Percentiles rank a stretch among this genome's conserved stretches.
These are phyloP conservation scores for Apus apus DNA, from an alignment of 2,113 vertebrate species.

Conservation along the genomic window DNA sequence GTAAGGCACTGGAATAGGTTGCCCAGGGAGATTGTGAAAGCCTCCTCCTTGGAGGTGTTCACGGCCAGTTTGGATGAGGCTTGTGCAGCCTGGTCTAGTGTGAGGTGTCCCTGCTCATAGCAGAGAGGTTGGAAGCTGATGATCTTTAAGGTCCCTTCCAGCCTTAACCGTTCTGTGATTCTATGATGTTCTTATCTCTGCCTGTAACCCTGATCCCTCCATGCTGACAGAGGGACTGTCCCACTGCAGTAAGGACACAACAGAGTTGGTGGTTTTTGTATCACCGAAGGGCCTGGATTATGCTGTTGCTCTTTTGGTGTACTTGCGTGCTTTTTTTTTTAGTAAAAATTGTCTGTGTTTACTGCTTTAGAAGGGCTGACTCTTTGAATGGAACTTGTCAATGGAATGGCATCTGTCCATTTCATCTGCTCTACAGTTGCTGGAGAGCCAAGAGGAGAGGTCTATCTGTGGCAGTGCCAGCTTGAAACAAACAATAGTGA, in stretches of 20 bases:
- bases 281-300: neutral
- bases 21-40: too few relatives aligned
- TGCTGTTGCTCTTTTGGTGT: neutral
- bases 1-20: too few relatives aligned
- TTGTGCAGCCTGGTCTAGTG: too few relatives aligned
- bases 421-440: neutral
- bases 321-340: neutral
- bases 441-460: neutral
- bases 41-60: too few relatives aligned
- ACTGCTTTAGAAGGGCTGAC: neutral
- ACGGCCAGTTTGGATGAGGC: too few relatives aligned
- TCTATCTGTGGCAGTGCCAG: neutral
- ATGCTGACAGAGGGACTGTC: neutral
- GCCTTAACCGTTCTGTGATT: too few relatives aligned
- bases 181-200: neutral
- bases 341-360: neutral
- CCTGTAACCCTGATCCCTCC: neutral
- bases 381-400: neutral
- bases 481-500: neutral
- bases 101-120: too few relatives aligned
- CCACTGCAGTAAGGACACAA: neutral
- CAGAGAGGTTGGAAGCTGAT: too few relatives aligned
- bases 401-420: neutral
- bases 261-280: neutral
- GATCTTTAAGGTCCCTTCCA: too few relatives aligned